phyloP scores from a whole-genome alignment of 2,888 invertebrate species.

The Machimus atricapillus region DNA sequence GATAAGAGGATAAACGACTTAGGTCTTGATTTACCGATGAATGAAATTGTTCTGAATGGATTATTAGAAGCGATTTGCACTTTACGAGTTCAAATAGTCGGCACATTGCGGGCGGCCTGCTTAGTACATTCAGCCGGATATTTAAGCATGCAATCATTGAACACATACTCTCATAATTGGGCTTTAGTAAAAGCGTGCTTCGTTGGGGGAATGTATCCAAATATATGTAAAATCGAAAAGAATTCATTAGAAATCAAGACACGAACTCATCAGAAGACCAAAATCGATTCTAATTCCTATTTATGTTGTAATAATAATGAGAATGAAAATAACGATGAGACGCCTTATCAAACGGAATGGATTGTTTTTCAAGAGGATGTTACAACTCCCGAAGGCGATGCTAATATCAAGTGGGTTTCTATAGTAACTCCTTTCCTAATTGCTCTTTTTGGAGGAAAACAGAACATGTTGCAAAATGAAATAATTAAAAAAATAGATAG shows the following conservation, averaged over 20 bases:
- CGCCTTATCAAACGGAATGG: constrained; percentile 76
- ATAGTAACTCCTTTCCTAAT: constrained; percentile 81
- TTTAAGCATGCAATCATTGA: constrained; percentile 77
- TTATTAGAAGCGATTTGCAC: constrained; percentile 89
- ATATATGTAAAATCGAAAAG: constrained; percentile 76
- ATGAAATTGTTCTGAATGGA: constrained; percentile 76
- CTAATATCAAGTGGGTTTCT: constrained; percentile 79
- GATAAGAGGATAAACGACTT: constrained; percentile 70
- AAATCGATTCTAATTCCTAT: constrained; percentile 68
- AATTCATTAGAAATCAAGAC: constrained; percentile 66
- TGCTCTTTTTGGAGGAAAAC: constrained; percentile 67
- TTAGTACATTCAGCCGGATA: constrained; percentile 72
- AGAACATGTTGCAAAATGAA: constrained; percentile 40
- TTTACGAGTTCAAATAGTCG: constrained; percentile 81
- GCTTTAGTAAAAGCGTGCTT: constrained; percentile 89
- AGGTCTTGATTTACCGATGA: constrained; percentile 69
- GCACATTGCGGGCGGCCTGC: constrained; percentile 71
- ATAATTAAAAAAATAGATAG: background rate
- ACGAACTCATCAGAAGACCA: constrained; percentile 65
- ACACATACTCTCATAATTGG: constrained; percentile 88
- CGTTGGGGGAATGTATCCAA: constrained; percentile 88
- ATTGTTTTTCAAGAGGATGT: constrained; percentile 84
- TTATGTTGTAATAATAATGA: constrained; percentile 46
- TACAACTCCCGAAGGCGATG: constrained; percentile 68
- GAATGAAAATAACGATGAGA: constrained; percentile 67